Percentiles rank a stretch among this genome's conserved stretches.
Conservation (phyloP, 2,888 invertebrate genomes). For the Mellilla xanthometata region DNA sequence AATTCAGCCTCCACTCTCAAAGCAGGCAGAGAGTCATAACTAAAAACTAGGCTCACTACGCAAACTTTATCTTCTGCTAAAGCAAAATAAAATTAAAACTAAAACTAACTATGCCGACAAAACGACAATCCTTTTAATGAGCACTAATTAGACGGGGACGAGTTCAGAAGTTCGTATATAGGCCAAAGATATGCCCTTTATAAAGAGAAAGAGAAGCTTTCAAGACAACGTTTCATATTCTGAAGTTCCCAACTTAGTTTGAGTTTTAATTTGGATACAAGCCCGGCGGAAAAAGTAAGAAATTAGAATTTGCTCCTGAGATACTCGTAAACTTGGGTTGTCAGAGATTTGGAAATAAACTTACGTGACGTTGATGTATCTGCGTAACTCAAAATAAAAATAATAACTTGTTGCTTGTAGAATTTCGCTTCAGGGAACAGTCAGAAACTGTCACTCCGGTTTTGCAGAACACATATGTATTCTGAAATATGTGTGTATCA, state of each 20-base stretch:
- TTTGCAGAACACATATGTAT: too few species aligned
- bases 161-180: constrained; percentile 2
- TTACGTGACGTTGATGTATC: too few species aligned
- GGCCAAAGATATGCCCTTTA: constrained; percentile 8
- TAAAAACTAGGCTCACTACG: neutral
- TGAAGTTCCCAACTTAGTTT: constrained; percentile 1
- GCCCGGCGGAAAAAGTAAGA: neutral
- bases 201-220: constrained; percentile 2
- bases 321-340: neutral
- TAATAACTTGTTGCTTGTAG: too few species aligned
- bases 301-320: neutral
- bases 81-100: neutral
- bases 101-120: neutral
- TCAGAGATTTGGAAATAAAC: neutral
- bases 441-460: too few species aligned
- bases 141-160: constrained; percentile 12
- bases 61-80: neutral
- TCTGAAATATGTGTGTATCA: too few species aligned
- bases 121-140: constrained; percentile 4
- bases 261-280: constrained; percentile 4
- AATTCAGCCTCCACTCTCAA: too few species aligned
- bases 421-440: too few species aligned
- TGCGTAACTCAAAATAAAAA: too few species aligned
- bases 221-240: constrained; percentile 9
- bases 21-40: too few species aligned